Evolutionary conservation across 92 coral and sea anemone species (phyloP), one percentile per base, ranked within the genome.

Genomic region (Heteractis magnifica): DNA sequence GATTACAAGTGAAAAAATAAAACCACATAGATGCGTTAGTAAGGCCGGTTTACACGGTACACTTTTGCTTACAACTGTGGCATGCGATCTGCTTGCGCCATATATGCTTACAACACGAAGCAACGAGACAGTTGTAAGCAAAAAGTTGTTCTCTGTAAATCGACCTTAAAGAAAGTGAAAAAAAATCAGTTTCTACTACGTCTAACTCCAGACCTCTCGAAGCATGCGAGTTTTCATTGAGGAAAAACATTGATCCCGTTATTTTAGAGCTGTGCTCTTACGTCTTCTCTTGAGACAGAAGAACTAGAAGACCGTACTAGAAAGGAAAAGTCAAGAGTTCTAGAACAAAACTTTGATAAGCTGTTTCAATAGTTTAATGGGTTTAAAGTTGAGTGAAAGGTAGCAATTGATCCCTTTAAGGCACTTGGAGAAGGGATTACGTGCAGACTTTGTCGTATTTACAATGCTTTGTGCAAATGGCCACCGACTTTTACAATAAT

Each of bases 351-450:
- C 73, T 68, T 23, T 12, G 15, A 48, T 68, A 68, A 68, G 44
- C 73, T 68, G 73, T 21, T 68, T 23, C 73, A 68, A 68, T 20
- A 21, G 73, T 68, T 68, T 68, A 68, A 68, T 68, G 49, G 73
- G 12, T 68, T 23, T 26, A 21, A 68, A 68, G 2, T 8, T 68
- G 8, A 4, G 23, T 26, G 49, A 68, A 68, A 68, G 15, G 14
- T 9, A 26, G 73, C 26, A 68, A 68, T 26, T 68, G 73, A 68
- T 68, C 73, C 73, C 73, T 20, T 68, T 20, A 68, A 26, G 49
- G 23, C 44, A 68, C 73, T 68, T 23, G 73, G 7, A 8, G 4
- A 6, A 23, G 6, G 73, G 49, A 68, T 68, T 68, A 68, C 73
- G 20, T 20, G 14, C 7, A 68, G 73, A 68, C 15, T 26, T 68